phyloP scores from a whole-genome alignment of 2,797 vertebrate genomes.

The Amphiprion clarkii region DNA sequence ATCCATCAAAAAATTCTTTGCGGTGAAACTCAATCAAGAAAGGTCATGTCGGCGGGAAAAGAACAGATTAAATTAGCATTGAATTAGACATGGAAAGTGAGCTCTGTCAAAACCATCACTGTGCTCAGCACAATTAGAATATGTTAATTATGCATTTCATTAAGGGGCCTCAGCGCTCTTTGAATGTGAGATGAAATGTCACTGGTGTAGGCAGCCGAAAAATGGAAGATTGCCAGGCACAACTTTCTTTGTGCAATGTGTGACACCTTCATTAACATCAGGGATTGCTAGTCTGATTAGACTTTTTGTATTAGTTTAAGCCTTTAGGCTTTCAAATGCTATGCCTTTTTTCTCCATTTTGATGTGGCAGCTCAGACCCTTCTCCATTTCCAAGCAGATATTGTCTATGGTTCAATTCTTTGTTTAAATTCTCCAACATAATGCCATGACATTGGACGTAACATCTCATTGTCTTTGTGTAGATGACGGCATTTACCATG shows the following conservation, averaged over 20 bases:
- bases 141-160: slow-evolving; percentile 99
- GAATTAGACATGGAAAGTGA: slow-evolving; percentile 99
- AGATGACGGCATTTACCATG: slow-evolving; percentile 70
- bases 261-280: slow-evolving; percentile 99
- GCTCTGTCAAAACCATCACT: slow-evolving; percentile 99
- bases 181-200: slow-evolving; percentile 99
- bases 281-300: slow-evolving; percentile 99
- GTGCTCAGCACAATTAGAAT: slow-evolving; percentile 99
- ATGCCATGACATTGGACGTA: slow-evolving; percentile 67
- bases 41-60: slow-evolving; percentile 99
- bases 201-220: slow-evolving; percentile 99
- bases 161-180: slow-evolving; percentile 98
- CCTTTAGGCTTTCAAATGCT: slow-evolving; percentile 90
- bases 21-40: slow-evolving; percentile 99
- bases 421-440: slow-evolving; percentile 67
- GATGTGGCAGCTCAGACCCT: slow-evolving; percentile 79
- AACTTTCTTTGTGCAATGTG: slow-evolving; percentile 99
- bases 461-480: slow-evolving; percentile 75
- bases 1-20: slow-evolving; percentile 99
- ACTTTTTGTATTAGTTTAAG: slow-evolving; percentile 99
- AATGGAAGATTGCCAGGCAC: slow-evolving; percentile 99
- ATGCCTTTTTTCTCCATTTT: slow-evolving; percentile 70
- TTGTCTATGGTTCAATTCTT: slow-evolving; percentile 74
- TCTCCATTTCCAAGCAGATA: slow-evolving; percentile 75
- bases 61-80: slow-evolving; percentile 99